Evolutionary conservation across 2,888 invertebrate species (phyloP), one percentile per base, ranked within the genome.

Genomic region (Neria commutata): DNA sequence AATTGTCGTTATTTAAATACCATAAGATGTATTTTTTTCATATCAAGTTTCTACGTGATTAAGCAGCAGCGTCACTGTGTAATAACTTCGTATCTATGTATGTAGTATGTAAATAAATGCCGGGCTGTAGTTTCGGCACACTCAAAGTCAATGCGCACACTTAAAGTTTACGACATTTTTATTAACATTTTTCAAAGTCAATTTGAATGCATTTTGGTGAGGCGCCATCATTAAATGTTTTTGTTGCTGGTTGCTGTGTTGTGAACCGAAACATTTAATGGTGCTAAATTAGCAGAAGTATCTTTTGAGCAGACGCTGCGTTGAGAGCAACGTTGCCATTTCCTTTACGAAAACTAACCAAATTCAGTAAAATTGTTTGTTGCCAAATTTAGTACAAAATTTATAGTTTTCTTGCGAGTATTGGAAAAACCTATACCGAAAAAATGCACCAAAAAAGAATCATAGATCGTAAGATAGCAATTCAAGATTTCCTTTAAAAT

Each of bases 111-210:
- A 16, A 29, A 48, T 48, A 48, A 48, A 48, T 48, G 24, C 26
- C 48, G n/a, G 29, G 48, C 25, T 48, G 26, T 29, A 40, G 40
- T 24, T 52, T 37, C 40, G 16, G 51, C 37, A 40, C 51, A 52
- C 37, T 34, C 51, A 52, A 52, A 52, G 40, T 52, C 37, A 52
- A 52, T 24, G 51, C n/a, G n/a, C 37, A 52, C 51, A 52, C 11
- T 37, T 14, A 40, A 37, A n/a, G n/a, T 8, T 37, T 37, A 37
- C 37, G 51, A 21, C 40, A 40, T 37, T 16, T 40, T 16, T 16
- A 37, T 21, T 14, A 29, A 21, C 46, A n/a, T 46, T 46, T 16
- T 50, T 50, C 50, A 29, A 10, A 34, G 34, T 50, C 21, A 21
- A 50, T 50, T 50, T 50, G 50, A 26, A 50, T 50, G 33, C 50